phyloP scores from a whole-genome alignment of 2,888 invertebrate genomes.

The Cerastis leucographa region DNA sequence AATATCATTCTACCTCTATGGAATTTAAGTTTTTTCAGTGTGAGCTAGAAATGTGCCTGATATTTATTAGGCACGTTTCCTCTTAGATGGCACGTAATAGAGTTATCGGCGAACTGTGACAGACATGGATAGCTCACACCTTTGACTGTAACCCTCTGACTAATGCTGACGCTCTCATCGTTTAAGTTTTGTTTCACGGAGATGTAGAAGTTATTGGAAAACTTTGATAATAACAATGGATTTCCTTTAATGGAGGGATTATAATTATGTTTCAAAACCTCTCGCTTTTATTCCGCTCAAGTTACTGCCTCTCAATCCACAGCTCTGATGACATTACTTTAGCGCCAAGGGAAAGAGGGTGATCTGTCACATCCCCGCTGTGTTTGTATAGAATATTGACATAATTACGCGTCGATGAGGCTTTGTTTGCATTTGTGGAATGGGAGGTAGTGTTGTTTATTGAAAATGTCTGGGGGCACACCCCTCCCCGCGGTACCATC shows the following conservation, averaged over 20 bases:
- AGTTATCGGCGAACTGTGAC: conserved; percentile 24
- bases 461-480: conserved; percentile 68
- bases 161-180: conserved; percentile 8
- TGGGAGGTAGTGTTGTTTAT: conserved; percentile 73
- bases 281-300: conserved; percentile 24
- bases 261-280: conserved; percentile 28
- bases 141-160: conserved; percentile 29
- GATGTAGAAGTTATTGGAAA: not conserved
- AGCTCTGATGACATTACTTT: conserved; percentile 50
- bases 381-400: conserved; percentile 71
- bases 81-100: conserved; percentile 19
- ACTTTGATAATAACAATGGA: not conserved
- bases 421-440: conserved; percentile 65
- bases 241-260: conserved; percentile 1
- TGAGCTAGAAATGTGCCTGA: not conserved
- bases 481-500: conserved; percentile 40
- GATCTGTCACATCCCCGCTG: conserved; percentile 65
- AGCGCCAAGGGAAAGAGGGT: conserved; percentile 44
- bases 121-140: conserved; percentile 23
- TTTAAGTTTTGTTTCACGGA: not conserved
- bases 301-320: conserved; percentile 29
- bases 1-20: not conserved
- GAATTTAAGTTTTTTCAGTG: not conserved
- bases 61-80: conserved; percentile 9
- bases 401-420: conserved; percentile 73